These are phyloP conservation scores for Chionodraco myersi DNA, from an alignment of 2,113 vertebrate genomes.

Conservation along the genomic window DNA sequence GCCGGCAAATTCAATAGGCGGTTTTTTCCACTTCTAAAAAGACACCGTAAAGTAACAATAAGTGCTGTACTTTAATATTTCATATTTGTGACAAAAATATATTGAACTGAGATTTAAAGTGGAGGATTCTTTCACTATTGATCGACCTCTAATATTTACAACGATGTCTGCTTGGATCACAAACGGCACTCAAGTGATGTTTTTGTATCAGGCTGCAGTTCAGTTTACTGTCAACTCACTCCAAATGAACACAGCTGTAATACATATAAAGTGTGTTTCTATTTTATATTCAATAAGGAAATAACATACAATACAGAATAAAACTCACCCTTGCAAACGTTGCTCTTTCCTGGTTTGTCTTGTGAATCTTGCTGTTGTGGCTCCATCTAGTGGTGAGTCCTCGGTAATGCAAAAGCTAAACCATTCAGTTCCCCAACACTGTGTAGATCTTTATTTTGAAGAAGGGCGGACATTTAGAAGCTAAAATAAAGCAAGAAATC, in stretches of 20 bases:
- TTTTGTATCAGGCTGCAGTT: too few relatives aligned
- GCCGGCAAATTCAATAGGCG: neutral
- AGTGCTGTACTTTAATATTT: too few relatives aligned
- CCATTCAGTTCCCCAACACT: neutral
- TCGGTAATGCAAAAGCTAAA: slow-evolving; percentile 1
- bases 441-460: neutral
- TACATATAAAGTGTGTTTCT: neutral
- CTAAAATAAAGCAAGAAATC: neutral
- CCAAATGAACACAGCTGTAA: neutral
- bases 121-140: neutral
- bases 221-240: neutral
- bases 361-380: slow-evolving; percentile 11
- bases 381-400: slow-evolving; percentile 63
- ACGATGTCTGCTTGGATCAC: neutral
- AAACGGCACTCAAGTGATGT: neutral
- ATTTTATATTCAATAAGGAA: neutral
- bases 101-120: neutral
- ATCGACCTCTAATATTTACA: neutral
- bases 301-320: neutral
- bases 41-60: neutral
- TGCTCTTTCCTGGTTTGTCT: neutral
- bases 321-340: neutral
- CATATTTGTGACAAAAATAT: too few relatives aligned
- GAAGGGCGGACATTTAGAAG: neutral
- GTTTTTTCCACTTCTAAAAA: neutral